These are phyloP conservation scores for Empidonax traillii DNA, from an alignment of 2,113 vertebrate genomes.

Conservation along the genomic window DNA sequence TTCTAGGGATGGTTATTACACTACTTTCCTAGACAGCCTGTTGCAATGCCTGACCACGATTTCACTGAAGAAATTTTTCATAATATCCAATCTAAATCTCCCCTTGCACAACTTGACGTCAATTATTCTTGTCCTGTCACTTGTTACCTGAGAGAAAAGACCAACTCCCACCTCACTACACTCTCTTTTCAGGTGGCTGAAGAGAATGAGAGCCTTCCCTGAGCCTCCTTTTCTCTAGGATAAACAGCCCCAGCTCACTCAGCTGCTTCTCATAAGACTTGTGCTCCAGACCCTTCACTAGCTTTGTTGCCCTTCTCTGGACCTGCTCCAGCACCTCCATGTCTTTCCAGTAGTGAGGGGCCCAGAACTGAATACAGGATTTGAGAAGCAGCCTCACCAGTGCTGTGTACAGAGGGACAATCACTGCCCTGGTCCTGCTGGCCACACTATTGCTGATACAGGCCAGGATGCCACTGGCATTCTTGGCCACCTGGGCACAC, in stretches of 20 bases:
- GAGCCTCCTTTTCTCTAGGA: neutral
- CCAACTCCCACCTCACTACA: too few relatives aligned
- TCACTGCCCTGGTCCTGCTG: neutral
- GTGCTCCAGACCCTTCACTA: neutral
- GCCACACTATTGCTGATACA: neutral
- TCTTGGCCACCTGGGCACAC: neutral
- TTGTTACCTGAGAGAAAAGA: neutral
- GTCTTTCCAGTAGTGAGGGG: too few relatives aligned
- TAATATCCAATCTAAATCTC: neutral
- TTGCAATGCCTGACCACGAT: neutral
- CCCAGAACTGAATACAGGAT: neutral
- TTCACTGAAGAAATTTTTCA: neutral
- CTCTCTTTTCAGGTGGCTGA: neutral
- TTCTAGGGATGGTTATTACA: neutral
- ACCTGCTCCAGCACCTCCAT: fast-evolving
- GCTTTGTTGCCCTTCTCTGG: neutral
- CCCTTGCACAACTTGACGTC: neutral
- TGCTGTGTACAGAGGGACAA: fast-evolving
- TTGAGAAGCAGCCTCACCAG: fast-evolving
- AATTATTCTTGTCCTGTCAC: neutral
- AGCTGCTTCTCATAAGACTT: fast-evolving
- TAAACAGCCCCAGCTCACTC: neutral
- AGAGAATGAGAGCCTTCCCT: neutral
- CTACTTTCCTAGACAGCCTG: neutral
- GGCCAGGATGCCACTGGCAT: fast-evolving